A percentile compares a stretch with the other conserved stretches of the same genome.
Evolutionary conservation across 2,888 invertebrate genomes (phyloP).

Genomic region (Blera fallax): DNA sequence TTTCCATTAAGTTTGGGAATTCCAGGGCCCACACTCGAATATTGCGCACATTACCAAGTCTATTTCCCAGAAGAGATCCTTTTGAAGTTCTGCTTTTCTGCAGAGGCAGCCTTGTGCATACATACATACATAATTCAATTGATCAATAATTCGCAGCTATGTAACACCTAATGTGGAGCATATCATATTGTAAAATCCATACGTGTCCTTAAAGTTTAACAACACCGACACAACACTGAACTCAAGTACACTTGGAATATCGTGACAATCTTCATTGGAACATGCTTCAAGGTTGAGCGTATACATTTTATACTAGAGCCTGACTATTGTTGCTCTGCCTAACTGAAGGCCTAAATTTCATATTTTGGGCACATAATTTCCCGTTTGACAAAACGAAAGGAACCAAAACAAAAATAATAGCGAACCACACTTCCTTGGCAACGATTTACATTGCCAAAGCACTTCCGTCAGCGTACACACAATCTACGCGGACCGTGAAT

Average conservation of each 20-base stretch:
- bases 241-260: constrained; percentile 22
- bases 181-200: constrained; percentile 50
- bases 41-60: not conserved
- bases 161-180: constrained; percentile 44
- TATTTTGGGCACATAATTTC: constrained; percentile 45
- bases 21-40: not conserved
- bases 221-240: constrained; percentile 4
- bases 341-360: constrained; percentile 11
- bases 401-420: constrained; percentile 9
- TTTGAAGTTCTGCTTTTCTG: constrained; percentile 2
- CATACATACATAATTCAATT: constrained; percentile 52
- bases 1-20: constrained; percentile 5
- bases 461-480: not conserved
- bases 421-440: not conserved
- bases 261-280: constrained; percentile 17
- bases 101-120: not conserved
- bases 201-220: constrained; percentile 25
- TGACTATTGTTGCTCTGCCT: not conserved
- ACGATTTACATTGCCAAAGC: constrained; percentile 13
- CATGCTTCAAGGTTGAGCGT: not conserved
- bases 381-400: constrained; percentile 28
- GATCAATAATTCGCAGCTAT: constrained; percentile 56
- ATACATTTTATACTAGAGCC: not conserved
- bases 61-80: constrained; percentile 19
- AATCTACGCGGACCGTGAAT: constrained; percentile 5